Evolutionary conservation across 2,888 invertebrate genomes (phyloP).

Genomic region (Lottia scabra): DNA sequence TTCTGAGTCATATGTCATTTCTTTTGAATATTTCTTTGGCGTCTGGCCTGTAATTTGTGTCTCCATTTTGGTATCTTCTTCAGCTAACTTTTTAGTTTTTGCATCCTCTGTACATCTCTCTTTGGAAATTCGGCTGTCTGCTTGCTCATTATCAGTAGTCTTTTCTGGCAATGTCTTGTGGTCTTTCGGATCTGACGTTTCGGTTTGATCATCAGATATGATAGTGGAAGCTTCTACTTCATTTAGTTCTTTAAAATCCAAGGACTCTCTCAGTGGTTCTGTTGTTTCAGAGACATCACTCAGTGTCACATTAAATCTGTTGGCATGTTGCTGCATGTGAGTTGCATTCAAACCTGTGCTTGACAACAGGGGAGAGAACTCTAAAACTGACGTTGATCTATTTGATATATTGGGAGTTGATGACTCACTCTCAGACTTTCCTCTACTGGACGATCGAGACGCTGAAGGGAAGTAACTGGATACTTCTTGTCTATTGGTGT

Average conservation of each 20-base stretch:
- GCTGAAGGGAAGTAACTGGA: background rate
- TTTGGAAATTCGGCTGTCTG: background rate
- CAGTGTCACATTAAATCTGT: background rate
- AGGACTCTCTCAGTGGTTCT: background rate
- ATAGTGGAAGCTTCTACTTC: background rate
- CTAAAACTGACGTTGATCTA: constrained; percentile 13
- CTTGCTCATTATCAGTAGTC: background rate
- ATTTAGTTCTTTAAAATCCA: background rate
- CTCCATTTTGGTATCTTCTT: background rate
- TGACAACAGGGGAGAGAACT: constrained; percentile 32
- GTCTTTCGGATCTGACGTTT: background rate
- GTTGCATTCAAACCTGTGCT: constrained; percentile 27
- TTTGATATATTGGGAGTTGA: background rate
- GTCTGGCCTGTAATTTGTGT: background rate
- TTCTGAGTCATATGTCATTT: background rate
- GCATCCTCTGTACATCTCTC: background rate
- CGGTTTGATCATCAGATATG: background rate
- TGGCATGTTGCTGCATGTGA: constrained; percentile 9
- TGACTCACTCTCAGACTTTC: background rate
- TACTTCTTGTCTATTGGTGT: background rate
- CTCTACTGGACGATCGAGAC: background rate
- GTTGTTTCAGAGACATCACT: background rate
- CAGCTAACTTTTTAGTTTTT: background rate
- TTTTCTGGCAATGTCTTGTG: background rate
- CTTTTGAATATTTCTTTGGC: background rate